Evolutionary conservation across 2,888 invertebrate species (phyloP).

Genomic region (Rhagonycha fulva): DNA sequence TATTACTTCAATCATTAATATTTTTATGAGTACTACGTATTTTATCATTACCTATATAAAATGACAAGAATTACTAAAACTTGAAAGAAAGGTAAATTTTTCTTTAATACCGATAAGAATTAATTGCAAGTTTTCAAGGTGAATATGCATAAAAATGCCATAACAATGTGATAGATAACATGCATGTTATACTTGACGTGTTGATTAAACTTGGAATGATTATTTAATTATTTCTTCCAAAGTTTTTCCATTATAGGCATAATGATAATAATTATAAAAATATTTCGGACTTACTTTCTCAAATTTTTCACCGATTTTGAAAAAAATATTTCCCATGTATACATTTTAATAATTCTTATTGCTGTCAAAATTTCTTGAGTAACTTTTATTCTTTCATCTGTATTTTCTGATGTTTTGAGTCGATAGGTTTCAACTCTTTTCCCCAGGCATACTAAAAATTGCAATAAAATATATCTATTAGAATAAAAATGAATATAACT

Average conservation of each 20-base stretch:
- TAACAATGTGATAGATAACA: too few species aligned
- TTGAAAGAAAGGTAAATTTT: too few species aligned
- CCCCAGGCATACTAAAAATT: constrained; percentile 1
- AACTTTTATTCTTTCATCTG: constrained; percentile 85
- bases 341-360: constrained; percentile 89
- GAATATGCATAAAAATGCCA: too few species aligned
- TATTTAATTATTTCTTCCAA: background rate
- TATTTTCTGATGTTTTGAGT: constrained; percentile 77
- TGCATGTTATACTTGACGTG: too few species aligned
- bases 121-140: too few species aligned
- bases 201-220: too few species aligned
- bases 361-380: constrained; percentile 88
- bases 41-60: too few species aligned
- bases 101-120: too few species aligned
- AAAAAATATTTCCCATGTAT: constrained; percentile 85
- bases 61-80: too few species aligned
- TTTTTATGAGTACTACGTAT: too few species aligned
- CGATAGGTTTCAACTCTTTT: constrained; percentile 65
- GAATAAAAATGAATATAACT: too few species aligned
- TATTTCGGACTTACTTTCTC: constrained; percentile 64
- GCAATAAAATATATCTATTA: background rate
- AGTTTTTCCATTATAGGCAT: background rate
- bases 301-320: constrained; percentile 71
- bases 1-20: too few species aligned
- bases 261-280: background rate